Evolutionary conservation across 2,113 vertebrate species (phyloP).

Genomic region (Sardina pilchardus): DNA sequence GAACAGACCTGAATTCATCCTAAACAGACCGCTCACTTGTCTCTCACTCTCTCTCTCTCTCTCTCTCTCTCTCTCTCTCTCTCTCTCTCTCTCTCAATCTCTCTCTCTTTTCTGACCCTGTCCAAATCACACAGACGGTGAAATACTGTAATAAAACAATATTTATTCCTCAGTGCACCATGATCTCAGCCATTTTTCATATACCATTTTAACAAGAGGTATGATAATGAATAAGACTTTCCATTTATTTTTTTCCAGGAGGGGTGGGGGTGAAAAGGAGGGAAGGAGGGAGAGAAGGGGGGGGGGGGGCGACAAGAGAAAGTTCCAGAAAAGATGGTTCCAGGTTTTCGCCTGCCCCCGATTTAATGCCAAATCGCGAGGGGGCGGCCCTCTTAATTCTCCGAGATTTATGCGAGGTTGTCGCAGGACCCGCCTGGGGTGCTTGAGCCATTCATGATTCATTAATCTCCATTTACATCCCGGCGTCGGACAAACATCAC

Average conservation of each 20-base stretch:
- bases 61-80: background rate
- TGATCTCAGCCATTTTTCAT: constrained; percentile 46
- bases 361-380: background rate
- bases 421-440: background rate
- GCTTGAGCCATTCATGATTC: background rate
- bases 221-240: constrained; percentile 56
- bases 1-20: background rate
- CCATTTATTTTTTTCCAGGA: constrained; percentile 22
- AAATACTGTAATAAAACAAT: background rate
- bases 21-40: background rate
- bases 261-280: background rate
- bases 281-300: background rate
- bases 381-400: background rate
- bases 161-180: constrained; percentile 21
- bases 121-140: background rate
- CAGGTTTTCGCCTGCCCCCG: background rate
- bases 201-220: constrained; percentile 48
- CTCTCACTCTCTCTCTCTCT: background rate
- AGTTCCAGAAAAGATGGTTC: background rate
- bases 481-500: background rate
- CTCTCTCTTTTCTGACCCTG: background rate
- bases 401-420: background rate
- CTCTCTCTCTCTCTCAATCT: background rate
- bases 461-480: constrained; percentile 9
- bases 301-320: background rate